These are phyloP conservation scores for Netelia virgata DNA, from an alignment of 2,888 invertebrate species.

Conservation along the genomic window DNA sequence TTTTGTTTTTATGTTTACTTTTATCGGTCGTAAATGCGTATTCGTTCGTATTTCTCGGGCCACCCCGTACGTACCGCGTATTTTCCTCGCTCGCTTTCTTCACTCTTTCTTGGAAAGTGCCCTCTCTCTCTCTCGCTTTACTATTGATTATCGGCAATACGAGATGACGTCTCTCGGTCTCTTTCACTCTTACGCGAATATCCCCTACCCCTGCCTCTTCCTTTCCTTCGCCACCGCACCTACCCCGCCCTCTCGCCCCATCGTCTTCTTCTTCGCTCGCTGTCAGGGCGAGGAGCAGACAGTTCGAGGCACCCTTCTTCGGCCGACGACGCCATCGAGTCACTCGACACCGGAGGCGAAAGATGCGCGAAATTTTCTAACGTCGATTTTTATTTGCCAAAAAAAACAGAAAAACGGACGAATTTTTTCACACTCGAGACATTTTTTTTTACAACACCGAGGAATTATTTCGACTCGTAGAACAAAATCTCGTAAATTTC, in stretches of 20 bases:
- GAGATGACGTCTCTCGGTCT: slow-evolving; percentile 74
- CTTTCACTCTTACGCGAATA: slow-evolving; percentile 46
- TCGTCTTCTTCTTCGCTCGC: slow-evolving; percentile 32
- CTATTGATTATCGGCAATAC: slow-evolving; percentile 78
- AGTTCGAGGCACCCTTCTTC: slow-evolving; percentile 48
- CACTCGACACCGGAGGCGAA: background rate
- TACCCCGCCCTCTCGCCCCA: slow-evolving; percentile 21
- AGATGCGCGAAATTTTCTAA: slow-evolving; percentile 6
- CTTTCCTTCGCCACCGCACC: slow-evolving; percentile 5
- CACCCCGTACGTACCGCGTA: slow-evolving; percentile 19
- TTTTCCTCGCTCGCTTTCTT: slow-evolving; percentile 53
- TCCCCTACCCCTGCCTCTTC: background rate
- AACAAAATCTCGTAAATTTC: no score
- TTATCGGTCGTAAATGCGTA: background rate
- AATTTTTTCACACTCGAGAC: no score
- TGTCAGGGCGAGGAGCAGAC: slow-evolving; percentile 50
- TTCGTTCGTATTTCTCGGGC: slow-evolving; percentile 18
- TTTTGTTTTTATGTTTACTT: background rate
- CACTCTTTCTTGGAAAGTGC: slow-evolving; percentile 70
- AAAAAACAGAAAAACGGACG: background rate
- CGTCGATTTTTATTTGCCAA: background rate
- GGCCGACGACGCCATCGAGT: slow-evolving; percentile 5
- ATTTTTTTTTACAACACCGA: no score
- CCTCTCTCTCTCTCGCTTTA: slow-evolving; percentile 56
- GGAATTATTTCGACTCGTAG: no score